Base-by-base conservation (phyloP, 2,888 invertebrate species). In the Lasius fuliginosus region DNA sequence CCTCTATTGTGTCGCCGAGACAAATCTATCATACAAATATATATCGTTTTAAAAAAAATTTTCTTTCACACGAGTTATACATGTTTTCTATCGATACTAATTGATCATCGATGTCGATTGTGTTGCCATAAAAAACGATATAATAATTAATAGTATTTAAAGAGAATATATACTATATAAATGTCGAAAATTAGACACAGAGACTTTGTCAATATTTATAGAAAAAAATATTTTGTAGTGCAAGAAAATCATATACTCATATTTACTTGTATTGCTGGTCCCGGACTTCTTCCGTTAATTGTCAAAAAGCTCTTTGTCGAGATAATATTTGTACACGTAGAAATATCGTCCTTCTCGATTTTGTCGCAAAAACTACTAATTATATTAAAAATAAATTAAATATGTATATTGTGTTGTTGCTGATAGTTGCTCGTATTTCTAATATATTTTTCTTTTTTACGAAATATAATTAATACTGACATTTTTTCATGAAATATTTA, bases 201-300 rank as follows among this genome's bases (percentile, higher is more conserved):
- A 53, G 8, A 53, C n/a, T n/a, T 46, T 12, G n/a, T 46, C 46
- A 12, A 46, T 23, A 58, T 58, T 58, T 1, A 1, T 56, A 18
- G 5, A 53, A 40, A 49, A 36, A 27, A 23, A 18, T 49, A 3
- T 6, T 40, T 15, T 12, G 15, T 46, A 62, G 12, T 18, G 15
- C n/a, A 27, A 40, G 33, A 0, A 79, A 64, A 62, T 67, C 0
- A 11, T 58, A 53, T 23, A 23, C 33, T 30, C 11, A 36, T 33
- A 40, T n/a, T 86, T 89, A 93, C 93, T 91, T 93, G 92, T 85
- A 93, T 93, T 40, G 86, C 56, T 8, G 93, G 93, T 18, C 93
- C 93, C 2, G 93, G 93, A 86, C 92, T 92, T 67, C 68, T 86
- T 5, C 93, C 93, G 56, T 93, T 93, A 74, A 93, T 91, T 6